phyloP scores from a whole-genome alignment of 35 echinoderm and acorn worm genomes.

The Heliocidaris tuberculata region DNA sequence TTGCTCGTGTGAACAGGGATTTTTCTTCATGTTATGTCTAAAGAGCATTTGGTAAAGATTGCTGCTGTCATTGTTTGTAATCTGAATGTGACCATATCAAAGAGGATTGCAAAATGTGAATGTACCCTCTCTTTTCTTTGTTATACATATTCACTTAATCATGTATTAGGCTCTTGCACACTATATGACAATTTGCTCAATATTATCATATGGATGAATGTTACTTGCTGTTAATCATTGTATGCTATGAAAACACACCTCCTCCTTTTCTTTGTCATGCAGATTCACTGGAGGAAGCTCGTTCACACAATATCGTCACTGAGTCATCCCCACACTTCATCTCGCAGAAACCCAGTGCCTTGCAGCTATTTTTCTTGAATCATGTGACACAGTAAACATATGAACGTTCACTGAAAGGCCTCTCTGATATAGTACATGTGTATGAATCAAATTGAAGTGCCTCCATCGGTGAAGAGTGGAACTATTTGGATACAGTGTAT shows the following conservation, averaged over 20 bases:
- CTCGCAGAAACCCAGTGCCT: not conserved
- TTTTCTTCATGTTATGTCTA: too few species aligned
- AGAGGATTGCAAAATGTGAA: not conserved
- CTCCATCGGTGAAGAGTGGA: too few species aligned
- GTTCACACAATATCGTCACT: conserved; percentile 8
- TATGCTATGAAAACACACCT: not conserved
- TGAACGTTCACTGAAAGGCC: not conserved
- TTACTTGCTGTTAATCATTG: not conserved
- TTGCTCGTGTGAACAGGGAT: not conserved
- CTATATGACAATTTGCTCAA: too few species aligned
- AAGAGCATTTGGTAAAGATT: too few species aligned
- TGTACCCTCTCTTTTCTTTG: not conserved
- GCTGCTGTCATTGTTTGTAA: too few species aligned
- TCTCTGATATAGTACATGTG: not conserved
- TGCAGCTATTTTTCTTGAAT: conserved; percentile 3
- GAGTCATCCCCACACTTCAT: not conserved
- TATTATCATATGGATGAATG: too few species aligned
- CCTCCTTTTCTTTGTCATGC: not conserved
- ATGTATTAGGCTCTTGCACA: too few species aligned
- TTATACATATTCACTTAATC: not conserved
- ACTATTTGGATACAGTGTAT: too few species aligned
- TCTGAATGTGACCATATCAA: too few species aligned
- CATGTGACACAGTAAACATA: not conserved
- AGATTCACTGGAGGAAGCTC: not conserved
- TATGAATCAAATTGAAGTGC: not conserved